A percentile compares a stretch with the other conserved stretches of the same genome.
Evolutionary conservation across 2,888 invertebrate species (phyloP).

Genomic region (Noctua pronuba): DNA sequence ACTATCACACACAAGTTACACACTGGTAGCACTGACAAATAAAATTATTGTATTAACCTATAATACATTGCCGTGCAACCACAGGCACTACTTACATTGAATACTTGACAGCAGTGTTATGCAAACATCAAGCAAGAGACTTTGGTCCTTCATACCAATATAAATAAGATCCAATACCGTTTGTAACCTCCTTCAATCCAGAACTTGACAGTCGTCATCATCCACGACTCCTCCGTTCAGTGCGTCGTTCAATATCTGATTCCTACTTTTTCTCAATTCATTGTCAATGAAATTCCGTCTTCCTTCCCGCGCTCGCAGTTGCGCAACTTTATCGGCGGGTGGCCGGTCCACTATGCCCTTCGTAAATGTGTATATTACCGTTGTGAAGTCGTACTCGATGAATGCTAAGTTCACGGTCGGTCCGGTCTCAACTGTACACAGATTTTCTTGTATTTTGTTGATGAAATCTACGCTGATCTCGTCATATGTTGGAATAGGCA

Average conservation of each 20-base stretch:
- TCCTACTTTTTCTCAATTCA: constrained; percentile 81
- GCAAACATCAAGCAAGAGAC: neutral
- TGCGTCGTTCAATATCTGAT: constrained; percentile 81
- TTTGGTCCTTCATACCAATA: constrained; percentile 33
- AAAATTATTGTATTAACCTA: neutral
- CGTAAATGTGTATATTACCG: constrained; percentile 86
- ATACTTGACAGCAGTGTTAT: neutral
- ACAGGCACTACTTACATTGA: neutral
- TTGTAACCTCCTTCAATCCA: constrained; percentile 70
- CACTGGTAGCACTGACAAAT: neutral
- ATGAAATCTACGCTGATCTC: constrained; percentile 81
- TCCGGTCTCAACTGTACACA: constrained; percentile 86
- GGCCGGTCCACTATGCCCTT: constrained; percentile 80
- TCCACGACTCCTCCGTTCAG: constrained; percentile 85
- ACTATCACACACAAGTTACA: neutral
- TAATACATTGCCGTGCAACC: neutral
- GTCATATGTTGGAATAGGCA: constrained; percentile 81
- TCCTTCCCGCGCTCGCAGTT: constrained; percentile 78
- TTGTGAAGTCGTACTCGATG: constrained; percentile 85
- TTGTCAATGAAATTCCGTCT: constrained; percentile 82
- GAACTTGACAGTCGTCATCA: constrained; percentile 81
- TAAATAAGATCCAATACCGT: constrained; percentile 29
- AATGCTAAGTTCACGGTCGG: constrained; percentile 85
- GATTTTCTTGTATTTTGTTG: constrained; percentile 83
- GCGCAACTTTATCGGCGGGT: constrained; percentile 73